These are phyloP conservation scores for Helarctos malayanus DNA, from an alignment of 2,797 vertebrate species.

Conservation along the genomic window DNA sequence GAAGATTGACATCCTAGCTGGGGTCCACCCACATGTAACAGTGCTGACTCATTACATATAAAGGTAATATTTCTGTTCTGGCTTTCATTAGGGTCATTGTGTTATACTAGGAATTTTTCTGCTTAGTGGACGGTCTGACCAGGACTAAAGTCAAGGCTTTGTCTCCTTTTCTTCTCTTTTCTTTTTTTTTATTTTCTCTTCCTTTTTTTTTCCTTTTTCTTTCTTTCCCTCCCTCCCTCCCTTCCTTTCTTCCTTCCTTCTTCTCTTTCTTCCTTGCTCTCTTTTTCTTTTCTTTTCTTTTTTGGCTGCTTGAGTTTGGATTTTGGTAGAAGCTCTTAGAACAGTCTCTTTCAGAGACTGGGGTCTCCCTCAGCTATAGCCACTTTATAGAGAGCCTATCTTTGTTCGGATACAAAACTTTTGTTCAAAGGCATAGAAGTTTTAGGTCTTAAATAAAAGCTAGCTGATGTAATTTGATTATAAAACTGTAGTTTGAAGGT, in stretches of 20 bases:
- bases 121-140: background rate
- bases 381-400: background rate
- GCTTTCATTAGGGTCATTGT: background rate
- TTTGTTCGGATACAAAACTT: background rate
- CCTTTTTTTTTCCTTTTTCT: background rate
- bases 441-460: background rate
- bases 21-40: background rate
- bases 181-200: background rate
- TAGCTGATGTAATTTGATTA: background rate
- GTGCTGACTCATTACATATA: background rate
- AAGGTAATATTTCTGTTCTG: background rate
- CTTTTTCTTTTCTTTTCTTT: too few relatives aligned
- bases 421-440: background rate
- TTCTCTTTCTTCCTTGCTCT: background rate
- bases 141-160: background rate
- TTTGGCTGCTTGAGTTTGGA: background rate
- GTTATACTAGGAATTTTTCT: background rate
- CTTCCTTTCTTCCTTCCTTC: background rate
- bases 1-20: background rate
- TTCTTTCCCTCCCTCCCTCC: too few relatives aligned
- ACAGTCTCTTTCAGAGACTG: background rate
- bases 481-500: background rate
- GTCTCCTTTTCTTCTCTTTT: background rate
- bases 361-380: background rate
- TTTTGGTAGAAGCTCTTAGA: background rate